Evolutionary conservation across 2,888 invertebrate genomes (phyloP).

Genomic region (Rugalucina vietnamica): DNA sequence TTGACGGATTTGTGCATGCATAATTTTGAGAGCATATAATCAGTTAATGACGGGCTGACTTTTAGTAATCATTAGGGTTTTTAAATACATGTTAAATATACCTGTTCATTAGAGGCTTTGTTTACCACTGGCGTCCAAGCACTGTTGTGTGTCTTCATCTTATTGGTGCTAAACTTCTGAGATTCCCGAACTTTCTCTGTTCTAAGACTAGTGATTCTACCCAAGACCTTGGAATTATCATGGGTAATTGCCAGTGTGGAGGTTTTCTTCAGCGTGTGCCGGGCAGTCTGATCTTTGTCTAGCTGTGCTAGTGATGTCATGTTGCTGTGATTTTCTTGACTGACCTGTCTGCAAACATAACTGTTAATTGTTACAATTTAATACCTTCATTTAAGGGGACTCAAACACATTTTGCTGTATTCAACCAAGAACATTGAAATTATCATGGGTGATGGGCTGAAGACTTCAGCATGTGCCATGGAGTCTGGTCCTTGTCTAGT

Average conservation of each 20-base stretch:
- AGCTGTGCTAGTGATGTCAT: slow-evolving; percentile 42
- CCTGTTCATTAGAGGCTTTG: slow-evolving; percentile 82
- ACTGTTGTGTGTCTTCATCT: slow-evolving; percentile 80
- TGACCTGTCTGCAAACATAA: too few relatives aligned
- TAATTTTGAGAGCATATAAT: too few relatives aligned
- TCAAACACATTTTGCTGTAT: too few relatives aligned
- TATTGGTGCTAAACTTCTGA: slow-evolving; percentile 74
- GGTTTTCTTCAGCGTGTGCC: slow-evolving; percentile 33
- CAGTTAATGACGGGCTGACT: too few relatives aligned
- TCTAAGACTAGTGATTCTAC: slow-evolving; percentile 72
- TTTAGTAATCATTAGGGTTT: too few relatives aligned
- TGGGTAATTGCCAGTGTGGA: slow-evolving; percentile 71
- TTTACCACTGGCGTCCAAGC: slow-evolving; percentile 82
- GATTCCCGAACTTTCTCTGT: slow-evolving; percentile 70
- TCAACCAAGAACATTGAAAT: slow-evolving; percentile 77
- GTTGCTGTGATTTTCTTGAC: too few relatives aligned
- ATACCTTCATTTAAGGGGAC: too few relatives aligned
- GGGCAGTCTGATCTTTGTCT: slow-evolving; percentile 44
- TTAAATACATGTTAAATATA: too few relatives aligned
- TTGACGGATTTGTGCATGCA: too few relatives aligned
- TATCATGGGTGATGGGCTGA: slow-evolving; percentile 73
- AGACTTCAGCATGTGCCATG: slow-evolving; percentile 42
- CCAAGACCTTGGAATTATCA: slow-evolving; percentile 78
- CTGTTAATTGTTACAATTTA: too few relatives aligned
- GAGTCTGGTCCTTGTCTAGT: slow-evolving; percentile 49